Base-by-base conservation (phyloP, 2,113 vertebrate genomes). In the Odontophorus gujanensis region DNA sequence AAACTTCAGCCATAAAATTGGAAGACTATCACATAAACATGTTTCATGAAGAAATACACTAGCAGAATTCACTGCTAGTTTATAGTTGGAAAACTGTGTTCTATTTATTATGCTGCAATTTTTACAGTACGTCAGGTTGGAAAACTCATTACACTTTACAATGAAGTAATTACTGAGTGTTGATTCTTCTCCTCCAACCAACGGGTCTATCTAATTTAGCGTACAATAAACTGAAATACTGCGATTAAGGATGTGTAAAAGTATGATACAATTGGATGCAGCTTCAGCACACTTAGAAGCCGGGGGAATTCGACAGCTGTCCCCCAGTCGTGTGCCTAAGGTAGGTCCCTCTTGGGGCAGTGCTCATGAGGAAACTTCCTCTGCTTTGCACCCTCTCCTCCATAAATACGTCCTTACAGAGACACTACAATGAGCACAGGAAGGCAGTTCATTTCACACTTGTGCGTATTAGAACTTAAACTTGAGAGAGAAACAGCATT, bases 11-110 rank as follows among this genome's bases (percentile, higher is more conserved):
- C 96, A 98, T 98, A 98, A 98, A 98, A 98, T 97, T 97, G 98
- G 98, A 98, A 98, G 97, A 98, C 97, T 98, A 98, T 98, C 98
- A 98, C 98, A 98, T 98, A 98, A 98, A 98, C 98, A 98, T 98
- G 98, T 97, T 98, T 98, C 98, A 98, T 91, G 88, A 98, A 98
- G 98, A 98, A 98, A 98, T 98, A 98, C 98, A 96, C 98, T 97
- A 97, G 97, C 97, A 97, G 98, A 98, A 98, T 97, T 98, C 97
- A 96, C 97, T 97, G 97, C 97, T 67, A 95, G 97, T 97, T 98
- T 98, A 98, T 97, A 97, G 98, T 97, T 96, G 95, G 97, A 95
- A 98, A 98, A 97, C 97, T 80, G 87, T 34, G 24, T 96, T 97
- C 95, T 97, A 97, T 98, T 98, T 98, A 98, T 97, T 97, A 97